Conservation (phyloP, 2,888 invertebrate genomes). For the Euclidia mi region DNA sequence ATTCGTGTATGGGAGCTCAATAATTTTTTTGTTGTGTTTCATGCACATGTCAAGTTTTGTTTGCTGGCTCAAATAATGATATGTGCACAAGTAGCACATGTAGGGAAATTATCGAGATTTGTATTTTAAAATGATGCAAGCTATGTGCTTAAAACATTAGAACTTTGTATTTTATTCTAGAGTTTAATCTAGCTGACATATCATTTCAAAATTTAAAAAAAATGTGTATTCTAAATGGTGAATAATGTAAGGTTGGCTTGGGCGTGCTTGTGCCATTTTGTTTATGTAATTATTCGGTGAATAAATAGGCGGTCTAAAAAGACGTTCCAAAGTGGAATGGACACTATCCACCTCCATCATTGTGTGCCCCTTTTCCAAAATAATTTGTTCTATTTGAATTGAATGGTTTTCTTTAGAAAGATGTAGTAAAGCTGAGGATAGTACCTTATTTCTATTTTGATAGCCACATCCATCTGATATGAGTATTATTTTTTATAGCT, state of each 20-base stretch:
- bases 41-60: too few species aligned
- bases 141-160: constrained; percentile 12
- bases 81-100: constrained; percentile 10
- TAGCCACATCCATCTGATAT: too few species aligned
- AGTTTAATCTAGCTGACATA: constrained; percentile 7
- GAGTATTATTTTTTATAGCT: too few species aligned
- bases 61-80: constrained; percentile 5
- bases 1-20: constrained; percentile 7
- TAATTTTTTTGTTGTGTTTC: constrained; percentile 4
- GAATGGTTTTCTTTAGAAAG: too few species aligned
- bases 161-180: constrained; percentile 8
- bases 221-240: constrained; percentile 14
- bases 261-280: constrained; percentile 12
- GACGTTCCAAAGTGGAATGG: too few species aligned
- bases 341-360: too few species aligned
- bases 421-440: too few species aligned
- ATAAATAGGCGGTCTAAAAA: constrained; percentile 11
- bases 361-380: too few species aligned
- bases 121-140: constrained; percentile 8
- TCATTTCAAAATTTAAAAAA: constrained; percentile 9
- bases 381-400: too few species aligned
- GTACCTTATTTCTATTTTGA: too few species aligned
- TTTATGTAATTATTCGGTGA: constrained; percentile 9
- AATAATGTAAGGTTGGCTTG: constrained; percentile 6
- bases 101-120: constrained; percentile 5